Conservation (phyloP, 2,797 vertebrate genomes). For the Gouania willdenowi region DNA sequence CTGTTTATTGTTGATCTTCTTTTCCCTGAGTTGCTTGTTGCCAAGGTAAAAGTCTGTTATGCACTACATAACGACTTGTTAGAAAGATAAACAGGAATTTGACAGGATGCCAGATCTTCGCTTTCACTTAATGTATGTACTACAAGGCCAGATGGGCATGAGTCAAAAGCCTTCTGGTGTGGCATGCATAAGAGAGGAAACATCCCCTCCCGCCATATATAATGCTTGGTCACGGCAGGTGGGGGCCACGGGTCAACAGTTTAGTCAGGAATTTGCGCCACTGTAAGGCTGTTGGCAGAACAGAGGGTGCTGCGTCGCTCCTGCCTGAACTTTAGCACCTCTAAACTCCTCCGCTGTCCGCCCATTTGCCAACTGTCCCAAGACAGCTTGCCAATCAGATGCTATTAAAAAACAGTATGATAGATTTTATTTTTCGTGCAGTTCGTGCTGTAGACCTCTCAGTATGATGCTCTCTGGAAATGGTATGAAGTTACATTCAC, state of each 20-base stretch:
- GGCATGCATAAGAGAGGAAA: constrained; percentile 59
- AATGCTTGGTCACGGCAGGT: constrained; percentile 73
- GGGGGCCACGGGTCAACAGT: constrained; percentile 76
- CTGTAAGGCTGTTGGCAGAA: constrained; percentile 73
- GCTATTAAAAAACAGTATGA: constrained; percentile 68
- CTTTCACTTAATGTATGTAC: constrained; percentile 71
- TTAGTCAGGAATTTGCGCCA: constrained; percentile 75
- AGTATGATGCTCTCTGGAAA: constrained; percentile 25
- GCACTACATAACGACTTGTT: constrained; percentile 27
- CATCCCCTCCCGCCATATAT: constrained; percentile 28
- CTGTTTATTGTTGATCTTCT: constrained; percentile 1
- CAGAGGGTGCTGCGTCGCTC: constrained; percentile 70
- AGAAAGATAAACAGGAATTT: constrained; percentile 46
- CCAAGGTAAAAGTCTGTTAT: constrained; percentile 49
- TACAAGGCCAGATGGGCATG: constrained; percentile 79
- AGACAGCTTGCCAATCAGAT: constrained; percentile 77
- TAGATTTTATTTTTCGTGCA: constrained; percentile 46
- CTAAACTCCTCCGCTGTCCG: constrained; percentile 77
- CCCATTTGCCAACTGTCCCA: constrained; percentile 82
- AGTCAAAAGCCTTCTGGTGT: constrained; percentile 82
- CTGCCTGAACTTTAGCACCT: constrained; percentile 80
- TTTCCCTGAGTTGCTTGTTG: constrained; percentile 26
- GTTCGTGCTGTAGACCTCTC: constrained; percentile 42
- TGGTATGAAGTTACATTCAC: constrained; percentile 18
- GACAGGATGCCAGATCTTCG: constrained; percentile 62